phyloP scores from a whole-genome alignment of 2,113 vertebrate genomes.

The Larimichthys polyactis region DNA sequence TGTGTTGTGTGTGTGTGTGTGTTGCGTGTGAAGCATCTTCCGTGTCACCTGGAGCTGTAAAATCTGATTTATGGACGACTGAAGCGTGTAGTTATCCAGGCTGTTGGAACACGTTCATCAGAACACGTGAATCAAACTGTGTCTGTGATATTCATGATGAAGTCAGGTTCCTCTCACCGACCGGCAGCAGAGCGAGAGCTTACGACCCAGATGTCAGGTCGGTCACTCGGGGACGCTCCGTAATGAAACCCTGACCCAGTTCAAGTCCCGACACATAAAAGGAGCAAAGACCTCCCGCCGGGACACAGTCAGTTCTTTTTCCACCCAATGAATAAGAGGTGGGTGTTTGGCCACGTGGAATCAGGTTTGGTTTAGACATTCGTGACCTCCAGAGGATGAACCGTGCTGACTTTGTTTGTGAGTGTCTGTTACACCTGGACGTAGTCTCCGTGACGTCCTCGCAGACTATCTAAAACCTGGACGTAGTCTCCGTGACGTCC shows the following conservation, averaged over 20 bases:
- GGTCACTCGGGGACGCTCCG: conserved; percentile 31
- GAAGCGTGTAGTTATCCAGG: neutral
- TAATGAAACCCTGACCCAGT: conserved; percentile 49
- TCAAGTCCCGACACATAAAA: conserved; percentile 1
- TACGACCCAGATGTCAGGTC: conserved; percentile 41
- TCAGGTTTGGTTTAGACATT: no score
- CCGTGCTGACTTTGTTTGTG: neutral
- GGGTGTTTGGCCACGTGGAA: no score
- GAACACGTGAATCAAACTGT: neutral
- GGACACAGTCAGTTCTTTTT: neutral
- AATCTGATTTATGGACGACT: neutral
- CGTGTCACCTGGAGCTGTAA: neutral
- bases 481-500: no score
- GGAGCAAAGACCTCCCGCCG: neutral
- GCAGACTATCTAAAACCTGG: no score
- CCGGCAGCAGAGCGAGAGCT: neutral
- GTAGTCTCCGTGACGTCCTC: no score
- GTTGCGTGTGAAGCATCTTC: neutral
- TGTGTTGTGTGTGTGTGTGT: conserved; percentile 19
- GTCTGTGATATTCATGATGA: neutral
- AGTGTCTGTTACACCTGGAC: no score
- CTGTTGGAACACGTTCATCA: neutral
- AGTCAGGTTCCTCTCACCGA: neutral
- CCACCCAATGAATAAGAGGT: neutral
- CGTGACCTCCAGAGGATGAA: neutral